Evolutionary conservation across 1,140 invertebrate genomes (phyloP), one percentile per base, ranked within the genome.

Genomic region (Conus betulinus): DNA sequence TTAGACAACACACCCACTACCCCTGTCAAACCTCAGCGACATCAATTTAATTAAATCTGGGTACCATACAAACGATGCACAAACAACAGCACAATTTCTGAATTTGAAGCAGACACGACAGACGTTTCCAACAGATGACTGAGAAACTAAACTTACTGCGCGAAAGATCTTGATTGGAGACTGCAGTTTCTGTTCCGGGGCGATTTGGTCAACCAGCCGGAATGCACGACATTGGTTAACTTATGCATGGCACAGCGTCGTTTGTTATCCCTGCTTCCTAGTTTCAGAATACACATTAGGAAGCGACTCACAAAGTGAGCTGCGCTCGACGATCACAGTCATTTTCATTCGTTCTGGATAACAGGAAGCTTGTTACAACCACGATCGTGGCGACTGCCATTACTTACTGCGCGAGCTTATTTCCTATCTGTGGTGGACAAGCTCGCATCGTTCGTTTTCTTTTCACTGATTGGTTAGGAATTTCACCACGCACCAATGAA

Each of bases 191-290:
- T 91, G 91, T 82, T 94, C 93, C n/a, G 94, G 94, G 94, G 94
- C 6, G 94, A 94, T 79, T 94, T 94, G 15, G 92, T 92, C 92
- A 94, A 91, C 93, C 93, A 94, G 67, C 94, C 94, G 51, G 92
- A 93, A 90, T 93, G 92, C 17, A 94, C 92, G 39, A 94, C 91
- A 85, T 93, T 92, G 15, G 89, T 90, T 39, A 91, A 91, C 84
- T 93, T 93, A 88, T 91, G 91, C 91, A 92, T 92, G 74, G 87
- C 82, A n/a, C 74, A 23, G 60, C 52, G 85, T 55, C 25, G 15
- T 39, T 57, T 87, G 63, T 85, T 85, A 78, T 53, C 74, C 71
- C 27, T 87, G 51, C 71, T 53, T 87, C 85, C 85, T 57, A 87
- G n/a, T 79, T 27, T 87, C 51, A 87, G 74, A 87, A 87, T 57